Evolutionary conservation across 2,888 invertebrate genomes (phyloP).

Genomic region (Disparrhopalites patrizii): DNA sequence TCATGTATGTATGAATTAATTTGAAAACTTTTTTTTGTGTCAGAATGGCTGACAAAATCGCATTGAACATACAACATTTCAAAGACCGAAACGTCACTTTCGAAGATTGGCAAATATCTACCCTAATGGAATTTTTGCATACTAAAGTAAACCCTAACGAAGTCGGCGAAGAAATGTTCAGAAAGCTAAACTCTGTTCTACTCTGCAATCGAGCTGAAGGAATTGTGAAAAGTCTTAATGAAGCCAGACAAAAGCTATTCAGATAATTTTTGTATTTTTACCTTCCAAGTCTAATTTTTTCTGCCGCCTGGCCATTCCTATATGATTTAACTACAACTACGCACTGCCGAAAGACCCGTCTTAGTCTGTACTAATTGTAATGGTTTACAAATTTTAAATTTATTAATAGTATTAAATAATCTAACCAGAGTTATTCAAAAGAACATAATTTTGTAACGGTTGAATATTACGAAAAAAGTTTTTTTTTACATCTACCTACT

Average conservation of each 20-base stretch:
- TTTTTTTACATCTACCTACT: too few species aligned
- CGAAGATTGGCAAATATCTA: conserved; percentile 34
- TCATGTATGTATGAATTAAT: not conserved
- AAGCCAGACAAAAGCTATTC: conserved; percentile 3
- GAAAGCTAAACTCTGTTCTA: conserved; percentile 34
- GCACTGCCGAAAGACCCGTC: too few species aligned
- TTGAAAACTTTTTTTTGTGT: not conserved
- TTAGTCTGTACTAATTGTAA: too few species aligned
- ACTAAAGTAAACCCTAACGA: conserved; percentile 31
- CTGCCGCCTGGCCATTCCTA: too few species aligned
- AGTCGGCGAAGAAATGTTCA: conserved; percentile 29
- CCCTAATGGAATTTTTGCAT: conserved; percentile 42
- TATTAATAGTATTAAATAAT: too few species aligned
- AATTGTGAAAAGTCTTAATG: conserved; percentile 27
- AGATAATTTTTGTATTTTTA: too few species aligned
- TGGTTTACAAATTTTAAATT: too few species aligned
- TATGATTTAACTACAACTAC: too few species aligned
- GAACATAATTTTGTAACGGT: too few species aligned
- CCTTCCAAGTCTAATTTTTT: too few species aligned
- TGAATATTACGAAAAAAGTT: too few species aligned
- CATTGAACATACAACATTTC: conserved; percentile 31
- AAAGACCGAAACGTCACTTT: conserved; percentile 32
- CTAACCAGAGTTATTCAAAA: too few species aligned
- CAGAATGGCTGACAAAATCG: conserved; percentile 42
- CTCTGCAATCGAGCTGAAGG: conserved; percentile 38